Conservation (phyloP, 2,113 vertebrate species). For the Melanocharis versteri region DNA sequence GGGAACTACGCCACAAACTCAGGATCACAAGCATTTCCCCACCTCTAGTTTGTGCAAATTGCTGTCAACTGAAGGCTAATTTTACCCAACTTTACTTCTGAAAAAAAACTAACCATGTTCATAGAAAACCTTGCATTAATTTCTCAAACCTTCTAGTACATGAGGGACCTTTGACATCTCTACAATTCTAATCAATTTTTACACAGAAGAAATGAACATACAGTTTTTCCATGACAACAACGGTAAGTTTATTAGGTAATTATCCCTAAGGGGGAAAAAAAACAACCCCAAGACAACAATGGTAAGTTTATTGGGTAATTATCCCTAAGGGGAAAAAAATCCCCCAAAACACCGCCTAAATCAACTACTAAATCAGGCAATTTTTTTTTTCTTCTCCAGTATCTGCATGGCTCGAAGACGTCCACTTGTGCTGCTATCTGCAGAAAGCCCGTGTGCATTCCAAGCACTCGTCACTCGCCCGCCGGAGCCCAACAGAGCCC, state of each 20-base stretch:
- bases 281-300: no score
- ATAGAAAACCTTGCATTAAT: background rate
- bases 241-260: background rate
- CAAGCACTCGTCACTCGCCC: accelerated
- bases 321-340: background rate
- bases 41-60: background rate
- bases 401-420: background rate
- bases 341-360: background rate
- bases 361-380: background rate
- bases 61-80: background rate
- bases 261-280: background rate
- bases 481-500: accelerated
- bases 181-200: background rate
- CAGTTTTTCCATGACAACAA: background rate
- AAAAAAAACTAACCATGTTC: accelerated
- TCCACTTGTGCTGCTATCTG: background rate
- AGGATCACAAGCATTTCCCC: background rate
- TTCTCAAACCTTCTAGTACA: background rate
- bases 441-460: background rate
- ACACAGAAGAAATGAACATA: background rate
- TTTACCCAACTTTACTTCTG: background rate
- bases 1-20: background rate
- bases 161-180: background rate
- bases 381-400: no score
- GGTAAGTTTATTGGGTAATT: no score